A percentile compares a stretch with the other conserved stretches of the same genome.
Conservation (phyloP, 2,113 vertebrate species). For the Cyphomyrus discorhynchus region DNA sequence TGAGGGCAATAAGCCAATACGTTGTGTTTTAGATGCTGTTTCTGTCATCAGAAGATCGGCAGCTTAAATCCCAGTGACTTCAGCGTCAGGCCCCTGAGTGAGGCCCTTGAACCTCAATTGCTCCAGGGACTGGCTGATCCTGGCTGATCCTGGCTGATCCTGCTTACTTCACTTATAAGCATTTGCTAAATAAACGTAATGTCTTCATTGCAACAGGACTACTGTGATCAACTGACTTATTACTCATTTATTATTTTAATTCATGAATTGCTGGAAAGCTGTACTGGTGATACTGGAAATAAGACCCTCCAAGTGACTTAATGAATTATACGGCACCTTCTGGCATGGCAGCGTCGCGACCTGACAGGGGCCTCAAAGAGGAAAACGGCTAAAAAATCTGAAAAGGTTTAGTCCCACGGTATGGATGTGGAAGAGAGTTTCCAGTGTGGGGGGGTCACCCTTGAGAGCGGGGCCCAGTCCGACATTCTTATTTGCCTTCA, state of each 20-base stretch:
- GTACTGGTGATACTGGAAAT: background rate
- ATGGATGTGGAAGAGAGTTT: slow-evolving; percentile 56
- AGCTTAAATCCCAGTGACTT: background rate
- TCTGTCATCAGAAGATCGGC: background rate
- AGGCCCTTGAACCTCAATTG: background rate
- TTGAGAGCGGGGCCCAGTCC: slow-evolving; percentile 38
- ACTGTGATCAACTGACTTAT: background rate
- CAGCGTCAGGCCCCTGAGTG: background rate
- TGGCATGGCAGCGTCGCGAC: slow-evolving; percentile 33
- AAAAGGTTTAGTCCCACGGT: slow-evolving; percentile 34
- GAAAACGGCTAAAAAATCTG: slow-evolving; percentile 42
- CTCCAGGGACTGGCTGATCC: background rate
- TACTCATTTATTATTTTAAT: background rate
- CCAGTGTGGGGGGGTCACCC: slow-evolving; percentile 33
- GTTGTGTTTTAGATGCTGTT: background rate
- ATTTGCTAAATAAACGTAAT: background rate
- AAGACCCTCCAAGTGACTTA: background rate
- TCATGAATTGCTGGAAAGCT: background rate
- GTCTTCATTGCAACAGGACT: background rate
- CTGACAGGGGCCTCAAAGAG: slow-evolving; percentile 39
- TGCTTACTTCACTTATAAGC: background rate
- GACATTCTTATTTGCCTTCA: slow-evolving; percentile 58
- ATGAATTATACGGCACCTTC: slow-evolving; percentile 25
- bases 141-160: background rate
- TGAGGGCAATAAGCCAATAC: background rate